Conservation (phyloP, 23 tunicate genomes). For the Halocynthia aurantium region DNA sequence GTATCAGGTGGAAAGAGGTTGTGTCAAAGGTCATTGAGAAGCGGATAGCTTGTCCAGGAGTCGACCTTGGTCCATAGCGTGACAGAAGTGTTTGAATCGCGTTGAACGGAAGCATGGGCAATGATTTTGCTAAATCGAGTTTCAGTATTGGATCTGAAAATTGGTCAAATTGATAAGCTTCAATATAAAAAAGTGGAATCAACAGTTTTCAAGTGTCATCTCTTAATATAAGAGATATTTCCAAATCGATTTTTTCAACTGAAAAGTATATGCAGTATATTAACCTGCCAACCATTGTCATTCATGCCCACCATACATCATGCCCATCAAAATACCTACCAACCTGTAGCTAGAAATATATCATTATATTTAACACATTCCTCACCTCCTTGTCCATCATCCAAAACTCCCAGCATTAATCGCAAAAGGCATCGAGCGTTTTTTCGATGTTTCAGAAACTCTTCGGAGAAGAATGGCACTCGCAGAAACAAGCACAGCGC, state of each 20-base stretch:
- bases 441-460: background rate
- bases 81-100: slow-evolving; percentile 2
- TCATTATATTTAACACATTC: background rate
- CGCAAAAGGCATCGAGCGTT: slow-evolving; percentile 8
- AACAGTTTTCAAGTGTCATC: background rate
- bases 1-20: background rate
- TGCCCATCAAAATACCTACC: too few species aligned
- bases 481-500: slow-evolving; percentile 12
- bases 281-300: too few species aligned
- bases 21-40: slow-evolving; percentile 15
- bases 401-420: slow-evolving; percentile 10
- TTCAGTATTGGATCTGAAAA: slow-evolving; percentile 8
- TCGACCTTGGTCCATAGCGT: background rate
- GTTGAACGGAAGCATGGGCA: slow-evolving; percentile 21
- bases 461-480: slow-evolving; percentile 12
- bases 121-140: slow-evolving; percentile 5
- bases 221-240: background rate
- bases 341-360: too few species aligned
- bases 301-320: too few species aligned
- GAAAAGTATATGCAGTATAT: too few species aligned
- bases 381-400: slow-evolving; percentile 21
- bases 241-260: background rate
- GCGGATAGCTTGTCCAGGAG: slow-evolving; percentile 7
- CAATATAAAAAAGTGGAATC: background rate
- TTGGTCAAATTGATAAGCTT: background rate